Evolutionary conservation across 2,888 invertebrate species (phyloP), one percentile per base, ranked within the genome.

Genomic region (Drosophila suboccidentalis): DNA sequence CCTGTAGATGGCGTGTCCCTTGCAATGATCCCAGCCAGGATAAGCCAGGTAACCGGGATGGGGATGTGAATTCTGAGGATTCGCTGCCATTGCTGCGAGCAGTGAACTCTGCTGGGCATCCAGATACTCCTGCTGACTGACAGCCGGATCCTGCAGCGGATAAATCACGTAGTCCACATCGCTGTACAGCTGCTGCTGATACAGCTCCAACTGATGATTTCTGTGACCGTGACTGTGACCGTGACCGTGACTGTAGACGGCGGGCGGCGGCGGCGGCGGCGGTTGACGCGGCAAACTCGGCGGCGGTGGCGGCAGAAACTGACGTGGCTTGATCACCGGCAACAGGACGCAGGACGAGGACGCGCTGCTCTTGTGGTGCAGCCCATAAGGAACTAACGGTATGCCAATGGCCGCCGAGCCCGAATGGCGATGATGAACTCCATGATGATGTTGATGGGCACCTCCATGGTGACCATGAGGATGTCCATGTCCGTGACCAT

Each of bases 81-180:
- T 26, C 26, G 26, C 26, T 26, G 26, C 95, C 84, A 95, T 92
- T 13, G 96, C 93, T 41, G 96, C 96, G 0, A 97, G 95, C 32
- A 93, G 80, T 2, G 93, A 92, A 4, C 93, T 91, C 87, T 97
- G 95, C 91, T 97, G 97, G 57, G 97, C 97, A 89, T 98, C 97
- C 80, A 97, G 94, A 92, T 98, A 98, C 91, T 98, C 97, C 92
- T 97, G 97, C 90, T 97, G 97, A 75, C 97, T 97, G 49, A 97
- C 95, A 0, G 97, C 96, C 10, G 97, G 97, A 92, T 98, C 97
- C 93, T 97, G 97, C 71, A 97, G 92, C 0, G 97, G 97, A 90
- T 97, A 98, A 91, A 97, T 97, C 8, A 98, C 97, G 90, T 97
- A 98, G 92, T 98, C 97, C 3, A 97, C 97, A 90, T 98, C 97